Evolutionary conservation across 2,113 vertebrate species (phyloP), one percentile per base, ranked within the genome.

Genomic region (Zapornia atra): DNA sequence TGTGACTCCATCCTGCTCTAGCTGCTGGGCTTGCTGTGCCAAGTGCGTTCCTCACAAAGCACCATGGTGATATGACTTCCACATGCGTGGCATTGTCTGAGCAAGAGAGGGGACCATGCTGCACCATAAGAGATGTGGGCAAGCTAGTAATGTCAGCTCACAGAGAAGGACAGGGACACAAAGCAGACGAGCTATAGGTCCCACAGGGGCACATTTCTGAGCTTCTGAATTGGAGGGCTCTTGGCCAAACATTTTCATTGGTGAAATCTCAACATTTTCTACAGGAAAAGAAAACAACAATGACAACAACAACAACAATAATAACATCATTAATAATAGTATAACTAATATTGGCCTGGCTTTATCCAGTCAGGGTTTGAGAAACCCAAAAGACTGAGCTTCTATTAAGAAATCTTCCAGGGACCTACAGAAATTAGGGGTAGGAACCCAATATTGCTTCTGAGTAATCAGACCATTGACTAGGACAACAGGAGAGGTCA

Each of bases 111-210:
- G 53, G 89, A 91, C 72, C 69, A 34, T 29, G 60, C 56, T 21
- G 4, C 60, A 92, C 86, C 91, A 84, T 34, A 57, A 82, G 77
- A 82, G 42, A 82, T 95, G 94, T 96, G 93, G 91, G 94, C 89
- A 94, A 97, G 81, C 65, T 83, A 92, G 94, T 92, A 97, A 96
- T 87, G 94, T 96, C 69, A 97, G 72, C 93, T 84, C 38, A 17
- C 81, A 96, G 84, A 48, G 91, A 95, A 78, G 72, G 38, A 68
- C 51, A 44, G 33, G 81, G 77, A 95, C 83, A 97, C 91, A 96
- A 96, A 96, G 89, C 96, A 96, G 95, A 96, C 93, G 83, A 96
- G 89, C 83, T 94, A 82, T 73, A 86, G 38, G 48, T 96, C 96
- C 92, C 95, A 91, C 0, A 0, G 65, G 94, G 61, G 38, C 91